Base-by-base conservation (phyloP, 2,113 vertebrate species). In the Apodemus sylvaticus region DNA sequence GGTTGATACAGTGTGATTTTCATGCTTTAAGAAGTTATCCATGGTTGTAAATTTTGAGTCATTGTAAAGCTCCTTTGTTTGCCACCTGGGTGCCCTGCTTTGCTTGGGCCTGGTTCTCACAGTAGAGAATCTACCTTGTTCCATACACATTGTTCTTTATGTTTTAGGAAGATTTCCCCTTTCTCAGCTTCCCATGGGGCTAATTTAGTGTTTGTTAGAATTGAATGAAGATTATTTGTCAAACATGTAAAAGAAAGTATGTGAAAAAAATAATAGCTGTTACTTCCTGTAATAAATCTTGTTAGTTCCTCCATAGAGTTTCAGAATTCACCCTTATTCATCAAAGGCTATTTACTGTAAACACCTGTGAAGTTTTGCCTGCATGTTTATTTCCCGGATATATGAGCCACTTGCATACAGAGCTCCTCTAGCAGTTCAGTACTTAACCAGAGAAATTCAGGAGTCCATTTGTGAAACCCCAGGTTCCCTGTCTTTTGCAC, bases 91-190 rank as follows among this genome's bases (percentile, higher is more conserved):
- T 19, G 79, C 64, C 86, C 86, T 83, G 58, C 86, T 91, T 82
- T 93, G 45, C 53, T 11, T 11, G 19, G 76, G 34, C 91, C 7
- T 36, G 3, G 11, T 71, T 93, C 88, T 88, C 94, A 53, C 90
- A 94, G 20, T 64, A 76, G 42, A 93, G 70, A 70, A 58, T 39
- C 85, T 86, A 31, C 70, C 58, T n/a, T 85, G 70, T 94, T 58
- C 48, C n/a, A 71, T 39, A 66, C 34, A n/a, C 90, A 90, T 77
- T 94, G 79, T 91, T 96, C 92, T 96, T 88, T 90, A 76, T 93
- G 62, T 95, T 96, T 94, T 92, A 94, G 94, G 64, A 89, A 78
- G 48, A 88, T 94, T 97, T 97, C 90, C 95, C 76, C 95, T 97
- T 95, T 91, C 70, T 64, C 79, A 39, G 92, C 45, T 89, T 97